Conservation (phyloP, 2,113 vertebrate genomes). For the Cyanistes caeruleus region DNA sequence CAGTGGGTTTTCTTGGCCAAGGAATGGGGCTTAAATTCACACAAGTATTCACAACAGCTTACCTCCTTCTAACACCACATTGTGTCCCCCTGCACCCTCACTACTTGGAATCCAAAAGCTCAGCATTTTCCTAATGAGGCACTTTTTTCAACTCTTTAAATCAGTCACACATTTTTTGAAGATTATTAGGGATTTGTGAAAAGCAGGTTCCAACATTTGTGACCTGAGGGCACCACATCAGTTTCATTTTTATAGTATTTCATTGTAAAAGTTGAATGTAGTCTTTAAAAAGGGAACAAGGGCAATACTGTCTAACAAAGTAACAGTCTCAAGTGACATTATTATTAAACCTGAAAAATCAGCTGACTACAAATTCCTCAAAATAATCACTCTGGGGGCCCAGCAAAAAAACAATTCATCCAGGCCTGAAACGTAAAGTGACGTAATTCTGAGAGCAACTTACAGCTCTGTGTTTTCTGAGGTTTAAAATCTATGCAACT, state of each 20-base stretch:
- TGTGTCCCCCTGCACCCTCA: background rate
- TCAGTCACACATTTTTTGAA: background rate
- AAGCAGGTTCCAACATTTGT: background rate
- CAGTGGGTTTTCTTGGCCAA: background rate
- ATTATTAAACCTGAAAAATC: background rate
- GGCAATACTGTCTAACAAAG: background rate
- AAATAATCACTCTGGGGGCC: background rate
- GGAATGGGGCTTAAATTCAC: background rate
- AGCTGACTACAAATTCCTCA: background rate
- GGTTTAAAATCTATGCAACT: background rate
- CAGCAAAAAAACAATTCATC: background rate
- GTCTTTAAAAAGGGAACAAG: background rate
- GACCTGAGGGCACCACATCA: background rate
- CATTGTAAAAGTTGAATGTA: background rate
- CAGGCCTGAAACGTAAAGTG: background rate
- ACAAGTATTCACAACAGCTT: background rate
- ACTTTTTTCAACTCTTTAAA: background rate
- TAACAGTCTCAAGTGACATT: background rate
- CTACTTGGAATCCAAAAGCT: background rate
- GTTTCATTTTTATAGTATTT: background rate
- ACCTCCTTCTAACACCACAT: background rate
- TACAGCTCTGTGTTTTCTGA: background rate
- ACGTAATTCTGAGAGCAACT: background rate
- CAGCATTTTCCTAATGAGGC: background rate
- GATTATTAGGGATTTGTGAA: background rate